These are phyloP conservation scores for Graptemys geographica DNA, from an alignment of 2,797 vertebrate species.

Conservation along the genomic window DNA sequence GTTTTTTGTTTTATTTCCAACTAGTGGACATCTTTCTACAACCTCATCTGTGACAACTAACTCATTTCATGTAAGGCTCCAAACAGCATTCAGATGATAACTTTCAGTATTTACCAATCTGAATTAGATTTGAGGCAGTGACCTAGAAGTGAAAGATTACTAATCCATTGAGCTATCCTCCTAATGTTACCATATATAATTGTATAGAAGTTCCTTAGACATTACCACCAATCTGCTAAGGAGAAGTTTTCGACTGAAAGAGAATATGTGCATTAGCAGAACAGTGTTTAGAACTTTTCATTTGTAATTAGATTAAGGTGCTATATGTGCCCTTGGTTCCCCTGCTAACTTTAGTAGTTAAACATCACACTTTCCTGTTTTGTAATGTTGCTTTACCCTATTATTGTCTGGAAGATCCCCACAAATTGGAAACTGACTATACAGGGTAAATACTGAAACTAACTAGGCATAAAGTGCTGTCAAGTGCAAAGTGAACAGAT, in stretches of 20 bases:
- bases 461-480: not conserved
- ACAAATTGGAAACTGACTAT: not conserved
- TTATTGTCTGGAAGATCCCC: not conserved
- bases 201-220: not conserved
- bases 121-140: too few relatives aligned
- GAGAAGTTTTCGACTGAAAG: not conserved
- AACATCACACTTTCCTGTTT: not conserved
- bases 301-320: not conserved
- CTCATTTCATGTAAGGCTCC: not conserved
- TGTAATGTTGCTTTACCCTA: not conserved
- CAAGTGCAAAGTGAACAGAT: not conserved
- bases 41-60: not conserved
- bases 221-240: not conserved
- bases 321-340: not conserved
- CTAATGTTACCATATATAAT: not conserved
- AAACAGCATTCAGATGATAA: not conserved
- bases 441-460: not conserved
- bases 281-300: not conserved
- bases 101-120: not conserved
- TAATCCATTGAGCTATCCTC: not conserved
- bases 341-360: not conserved
- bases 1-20: not conserved
- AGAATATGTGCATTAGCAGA: not conserved
- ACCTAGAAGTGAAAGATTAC: not conserved
- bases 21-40: not conserved